Evolutionary conservation across 2,113 vertebrate species (phyloP), one percentile per base, ranked within the genome.

Genomic region (Nannobrachium achirus): DNA sequence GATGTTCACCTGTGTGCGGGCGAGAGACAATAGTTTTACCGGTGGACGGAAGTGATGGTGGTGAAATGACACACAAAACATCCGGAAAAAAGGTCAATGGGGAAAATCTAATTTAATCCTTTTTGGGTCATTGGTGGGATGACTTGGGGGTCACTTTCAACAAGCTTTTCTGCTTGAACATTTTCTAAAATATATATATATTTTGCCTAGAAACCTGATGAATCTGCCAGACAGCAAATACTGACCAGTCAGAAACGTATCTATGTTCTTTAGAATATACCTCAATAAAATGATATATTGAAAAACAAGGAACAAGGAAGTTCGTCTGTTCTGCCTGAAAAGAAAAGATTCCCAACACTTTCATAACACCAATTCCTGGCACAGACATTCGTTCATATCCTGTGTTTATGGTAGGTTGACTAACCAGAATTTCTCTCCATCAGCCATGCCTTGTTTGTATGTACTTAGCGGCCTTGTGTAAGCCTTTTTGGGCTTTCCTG

Each of bases 1-100:
- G 25, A 90, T 93, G 75, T 93, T 93, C 5, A 94, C 91, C 93
- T 93, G 84, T 93, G 84, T 1, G n/a, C 20, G 71, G 56, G 6
- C 18, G 6, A 46, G 5, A 2, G 13, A 56, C 5, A 6, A 57
- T 11, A 1, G 13, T 6, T 9, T 2, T 3, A 18, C 9, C 16
- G n/a, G 14, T 18, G 10, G 2, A 45, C 6, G 9, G 9, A 45
- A 7, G 1, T 11, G 3, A 14, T 14, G 3, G 45, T 6, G 13
- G 45, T 48, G 45, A 48, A 1, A 13, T 14, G 11, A 48, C 11
- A 48, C 11, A n/a, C 45, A 48, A 14, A 48, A 6, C 13, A n/a
- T 6, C 11, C 14, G 45, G 14, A 11, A 48, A 48, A 11, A 48
- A n/a, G 14, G 5, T 48, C n/a, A 48, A 11, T 6, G 45, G 45